Base-by-base conservation (phyloP, 1,140 invertebrate species). In the Sinella curviseta region DNA sequence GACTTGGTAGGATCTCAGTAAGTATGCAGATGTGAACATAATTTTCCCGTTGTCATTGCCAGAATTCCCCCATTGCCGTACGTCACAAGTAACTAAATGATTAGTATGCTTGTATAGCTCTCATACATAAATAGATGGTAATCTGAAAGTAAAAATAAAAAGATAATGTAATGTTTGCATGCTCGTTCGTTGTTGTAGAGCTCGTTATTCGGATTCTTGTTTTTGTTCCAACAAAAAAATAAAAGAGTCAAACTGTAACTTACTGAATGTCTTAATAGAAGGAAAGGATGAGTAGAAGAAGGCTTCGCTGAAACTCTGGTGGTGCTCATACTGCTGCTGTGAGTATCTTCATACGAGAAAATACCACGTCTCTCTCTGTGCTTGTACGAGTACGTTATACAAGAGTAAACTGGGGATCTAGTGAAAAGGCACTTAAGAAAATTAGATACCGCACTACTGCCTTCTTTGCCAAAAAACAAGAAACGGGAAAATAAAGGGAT, bases 401-500 rank as follows among this genome's bases (percentile, higher is more conserved):
- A 39, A 77, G 80, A 35, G 76, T 74, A 80, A 80, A 81, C 73
- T 76, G 78, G 82, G 80, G 77, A 80, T 81, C 77, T 81, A 60
- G 39, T 78, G 65, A 80, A 78, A 70, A 79, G 82, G 83, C 83
- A 84, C 83, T 84, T 84, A 84, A 82, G 83, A 84, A 84, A 84
- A 84, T 84, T 83, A 84, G 80, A 84, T 78, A 81, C 80, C 83
- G 80, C 34, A 70, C 65, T 65, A 65, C 57, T 70, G 8, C 8
- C 65, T 31, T 70, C 65, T 70, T 70, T 70, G 65, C 65, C 65
- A 70, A 70, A 70, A 70, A 70, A 60, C 14, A 8, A 70, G 8
- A 30, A 70, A 70, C 30, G 3, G n/a, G n/a, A 14, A 31, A 70
- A 70, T 70, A 70, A 70, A 70, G 65, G 26, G 65, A 70, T 70